Base-by-base conservation (phyloP, 2,888 invertebrate genomes). In the Nomada goodeniana region DNA sequence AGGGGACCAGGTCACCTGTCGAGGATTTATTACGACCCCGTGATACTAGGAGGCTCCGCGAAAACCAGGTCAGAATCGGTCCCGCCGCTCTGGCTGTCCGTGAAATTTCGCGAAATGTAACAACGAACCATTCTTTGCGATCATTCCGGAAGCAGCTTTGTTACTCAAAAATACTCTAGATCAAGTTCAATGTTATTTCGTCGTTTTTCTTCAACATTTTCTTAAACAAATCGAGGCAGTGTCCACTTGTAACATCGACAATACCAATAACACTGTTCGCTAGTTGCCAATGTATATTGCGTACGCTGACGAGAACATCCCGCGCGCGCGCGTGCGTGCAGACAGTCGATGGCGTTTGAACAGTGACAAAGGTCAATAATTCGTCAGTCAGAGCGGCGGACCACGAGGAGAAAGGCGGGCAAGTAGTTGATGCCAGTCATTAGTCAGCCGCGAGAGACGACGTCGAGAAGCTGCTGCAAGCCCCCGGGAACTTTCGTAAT, bases 371-470 rank as follows among this genome's bases (percentile, higher is more conserved):
- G 80, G 76, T 74, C 80, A 71, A 80, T 80, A 69, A 90, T 90
- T 86, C 87, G 86, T 89, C 89, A 90, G 87, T 80, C 71, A 23
- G 26, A 42, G 42, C 63, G 57, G 55, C 59, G 36, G 47, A 70
- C 55, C 65, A 57, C 20, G 65, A 15, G 61, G 52, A 42, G 61
- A 61, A 74, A 73, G 57, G 65, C 72, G 72, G 84, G 65, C 61
- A 89, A 90, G 87, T 89, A 80, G 85, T 82, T 79, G 84, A 89
- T 84, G 84, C 82, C 82, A 68, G 85, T 81, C 84, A 89, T 90
- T 87, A 88, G 86, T 89, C 86, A 88, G 85, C 76, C 85, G 74
- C 59, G 47, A 29, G 52, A 64, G 57, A 50, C 53, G 36, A 36
- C 64, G 52, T 36, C 74, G 57, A 69, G 57, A 23, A 42, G 69